phyloP scores from a whole-genome alignment of 2,113 vertebrate genomes.

The Ceyx cyanopectus region DNA sequence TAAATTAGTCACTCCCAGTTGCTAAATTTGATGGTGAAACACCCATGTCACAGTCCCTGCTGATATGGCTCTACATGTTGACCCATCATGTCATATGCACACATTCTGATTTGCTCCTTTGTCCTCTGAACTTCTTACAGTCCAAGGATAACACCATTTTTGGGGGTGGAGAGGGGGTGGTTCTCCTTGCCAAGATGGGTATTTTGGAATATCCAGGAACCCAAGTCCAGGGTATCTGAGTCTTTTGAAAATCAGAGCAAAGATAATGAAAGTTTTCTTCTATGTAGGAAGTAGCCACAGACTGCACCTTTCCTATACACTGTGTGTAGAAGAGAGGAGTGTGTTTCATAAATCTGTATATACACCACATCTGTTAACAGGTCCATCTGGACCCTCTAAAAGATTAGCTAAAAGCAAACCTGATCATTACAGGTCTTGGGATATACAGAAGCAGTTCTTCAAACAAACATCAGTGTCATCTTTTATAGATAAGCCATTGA shows the following conservation, averaged over 20 bases:
- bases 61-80: neutral
- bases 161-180: too few relatives aligned
- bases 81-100: neutral
- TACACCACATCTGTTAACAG: neutral
- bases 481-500: neutral
- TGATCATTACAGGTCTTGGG: neutral
- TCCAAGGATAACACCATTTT: too few relatives aligned
- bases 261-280: neutral
- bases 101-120: neutral
- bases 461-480: neutral
- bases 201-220: neutral
- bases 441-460: neutral
- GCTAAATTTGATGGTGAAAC: neutral
- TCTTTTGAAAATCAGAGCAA: neutral
- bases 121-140: neutral
- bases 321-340: neutral
- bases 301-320: neutral
- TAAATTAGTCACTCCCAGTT: neutral
- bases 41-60: neutral
- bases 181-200: neutral
- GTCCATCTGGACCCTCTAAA: neutral
- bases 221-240: neutral
- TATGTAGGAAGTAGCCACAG: neutral
- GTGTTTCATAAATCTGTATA: neutral
- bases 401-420: neutral